Conservation (phyloP, 2,888 invertebrate genomes). For the Cataglyphis albicans region DNA sequence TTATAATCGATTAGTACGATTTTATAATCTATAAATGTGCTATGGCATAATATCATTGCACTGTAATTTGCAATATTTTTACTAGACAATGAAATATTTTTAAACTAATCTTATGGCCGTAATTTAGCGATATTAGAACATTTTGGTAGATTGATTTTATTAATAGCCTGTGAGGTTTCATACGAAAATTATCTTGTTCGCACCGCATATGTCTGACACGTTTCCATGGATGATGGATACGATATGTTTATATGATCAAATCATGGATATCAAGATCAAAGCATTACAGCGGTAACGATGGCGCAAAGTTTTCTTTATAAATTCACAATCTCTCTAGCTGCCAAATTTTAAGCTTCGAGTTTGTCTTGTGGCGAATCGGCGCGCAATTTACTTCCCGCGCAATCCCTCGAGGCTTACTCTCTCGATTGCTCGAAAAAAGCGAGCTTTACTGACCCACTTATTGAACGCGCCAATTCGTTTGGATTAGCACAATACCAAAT, state of each 20-base stretch:
- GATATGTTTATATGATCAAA: slow-evolving; percentile 11
- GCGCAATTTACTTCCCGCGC: slow-evolving; percentile 17
- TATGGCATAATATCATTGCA: background rate
- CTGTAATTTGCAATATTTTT: background rate
- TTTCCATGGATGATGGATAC: background rate
- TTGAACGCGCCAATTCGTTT: slow-evolving; percentile 71
- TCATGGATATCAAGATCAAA: slow-evolving; percentile 32
- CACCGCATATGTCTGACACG: background rate
- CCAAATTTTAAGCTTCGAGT: slow-evolving; percentile 19
- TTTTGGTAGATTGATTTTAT: slow-evolving; percentile 13
- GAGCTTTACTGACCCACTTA: slow-evolving; percentile 70
- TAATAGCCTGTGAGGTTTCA: background rate
- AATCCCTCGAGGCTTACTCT: slow-evolving; percentile 32
- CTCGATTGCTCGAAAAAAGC: slow-evolving; percentile 59
- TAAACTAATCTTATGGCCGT: background rate
- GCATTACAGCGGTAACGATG: background rate
- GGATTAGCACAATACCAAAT: slow-evolving; percentile 65
- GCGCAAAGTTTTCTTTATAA: slow-evolving; percentile 18
- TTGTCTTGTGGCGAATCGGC: slow-evolving; percentile 30
- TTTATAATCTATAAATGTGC: slow-evolving; percentile 3
- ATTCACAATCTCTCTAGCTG: background rate
- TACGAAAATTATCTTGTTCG: background rate
- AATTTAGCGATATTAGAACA: background rate
- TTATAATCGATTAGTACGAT: background rate
- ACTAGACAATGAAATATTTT: background rate